Conservation (phyloP, 2,113 vertebrate genomes). For the Python bivittatus region DNA sequence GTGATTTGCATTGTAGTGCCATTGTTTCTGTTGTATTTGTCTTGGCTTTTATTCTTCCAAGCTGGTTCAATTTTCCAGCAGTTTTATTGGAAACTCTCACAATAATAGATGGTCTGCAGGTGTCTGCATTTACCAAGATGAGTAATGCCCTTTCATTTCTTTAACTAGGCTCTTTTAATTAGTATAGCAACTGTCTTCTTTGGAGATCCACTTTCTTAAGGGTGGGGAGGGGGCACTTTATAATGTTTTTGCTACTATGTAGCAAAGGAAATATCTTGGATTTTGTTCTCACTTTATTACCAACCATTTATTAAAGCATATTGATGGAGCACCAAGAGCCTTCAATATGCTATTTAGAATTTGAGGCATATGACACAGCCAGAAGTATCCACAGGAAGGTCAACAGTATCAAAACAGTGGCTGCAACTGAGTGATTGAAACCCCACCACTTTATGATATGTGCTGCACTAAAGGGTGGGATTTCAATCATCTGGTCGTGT, state of each 20-base stretch:
- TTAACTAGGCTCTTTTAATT: constrained; percentile 60
- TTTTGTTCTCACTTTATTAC: not conserved
- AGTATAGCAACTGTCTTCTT: constrained; percentile 47
- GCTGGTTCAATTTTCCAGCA: not conserved
- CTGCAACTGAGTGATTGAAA: not conserved
- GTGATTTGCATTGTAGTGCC: not conserved
- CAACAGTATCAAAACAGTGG: not conserved
- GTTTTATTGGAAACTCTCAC: not conserved
- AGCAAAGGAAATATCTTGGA: constrained; percentile 30
- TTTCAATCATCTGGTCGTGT: not conserved
- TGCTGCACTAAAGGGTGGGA: not conserved
- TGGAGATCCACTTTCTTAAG: constrained; percentile 50
- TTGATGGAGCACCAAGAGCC: not conserved
- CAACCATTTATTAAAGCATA: constrained; percentile 11
- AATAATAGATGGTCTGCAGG: constrained; percentile 47
- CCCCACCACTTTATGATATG: not conserved
- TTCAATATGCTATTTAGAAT: not conserved
- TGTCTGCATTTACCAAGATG: constrained; percentile 47
- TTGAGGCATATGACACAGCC: not conserved
- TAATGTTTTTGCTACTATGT: constrained; percentile 28
- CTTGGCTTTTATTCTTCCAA: not conserved
- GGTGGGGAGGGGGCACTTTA: not conserved
- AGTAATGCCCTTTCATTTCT: constrained; percentile 55
- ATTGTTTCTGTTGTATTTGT: constrained; percentile 1
- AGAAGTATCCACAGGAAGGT: not conserved